Base-by-base conservation (phyloP, 2,797 vertebrate genomes). In the Tapirus indicus region DNA sequence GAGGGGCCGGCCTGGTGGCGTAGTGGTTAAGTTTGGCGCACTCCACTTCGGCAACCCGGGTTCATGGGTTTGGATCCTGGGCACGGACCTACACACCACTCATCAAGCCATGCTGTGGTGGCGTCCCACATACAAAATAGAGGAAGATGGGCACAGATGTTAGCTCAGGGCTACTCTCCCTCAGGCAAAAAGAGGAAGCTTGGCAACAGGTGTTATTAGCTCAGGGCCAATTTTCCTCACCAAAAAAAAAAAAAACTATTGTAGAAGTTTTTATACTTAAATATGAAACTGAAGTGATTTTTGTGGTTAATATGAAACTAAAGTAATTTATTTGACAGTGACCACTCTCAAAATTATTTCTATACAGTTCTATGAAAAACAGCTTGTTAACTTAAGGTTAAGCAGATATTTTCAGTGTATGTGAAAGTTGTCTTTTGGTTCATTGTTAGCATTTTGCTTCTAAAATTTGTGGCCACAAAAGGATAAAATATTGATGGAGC, bases 371-470 rank as follows among this genome's bases (percentile, higher is more conserved):
- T 47, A 38, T 82, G 62, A 60, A 79, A 91, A 94, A 71, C 54
- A 91, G 44, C 44, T 88, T 97, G 49, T 78, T 96, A 72, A 47
- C 38, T 72, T 88, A 88, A 86, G 16, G 44, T 68, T 87, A 91
- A 79, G 52, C 47, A 96, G 87, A 60, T 71, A 38, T 49, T 88
- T 94, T 85, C 54, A 96, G 60, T 85, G 56, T 66, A 58, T 62
- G 10, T 91, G 56, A 35, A 96, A 74, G 16, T 68, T 58, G 20
- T 75, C 41, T 2, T 93, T 94, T 68, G 71, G 58, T 72, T 95
- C 66, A 85, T 91, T 82, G 27, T 96, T 93, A 41, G 49, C 4
- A 72, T 38, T 80, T 89, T 84, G 35, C 75, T 87, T 92, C 80
- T 92, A 86, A 88, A 85, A 74, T 82, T 88, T 92, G 52, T 91